Evolutionary conservation across 1,140 invertebrate genomes (phyloP).

Genomic region (Cepaea nemoralis): DNA sequence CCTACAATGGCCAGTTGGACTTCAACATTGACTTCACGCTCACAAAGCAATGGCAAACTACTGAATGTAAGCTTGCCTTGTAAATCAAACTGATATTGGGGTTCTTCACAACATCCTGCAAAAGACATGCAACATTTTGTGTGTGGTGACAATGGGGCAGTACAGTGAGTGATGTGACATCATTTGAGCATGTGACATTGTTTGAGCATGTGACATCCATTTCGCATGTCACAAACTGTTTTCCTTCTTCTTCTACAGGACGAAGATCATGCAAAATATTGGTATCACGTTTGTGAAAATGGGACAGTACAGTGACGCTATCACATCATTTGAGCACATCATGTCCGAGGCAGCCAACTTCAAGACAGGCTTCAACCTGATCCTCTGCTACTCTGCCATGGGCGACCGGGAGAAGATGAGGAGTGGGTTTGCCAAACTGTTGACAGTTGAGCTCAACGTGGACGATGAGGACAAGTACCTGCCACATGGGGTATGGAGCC

Average conservation of each 20-base stretch:
- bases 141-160: no score
- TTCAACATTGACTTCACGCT: no score
- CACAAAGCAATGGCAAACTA: no score
- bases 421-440: constrained; percentile 88
- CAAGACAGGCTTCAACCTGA: constrained; percentile 87
- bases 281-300: constrained; percentile 94
- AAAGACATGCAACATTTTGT: no score
- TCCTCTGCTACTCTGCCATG: constrained; percentile 93
- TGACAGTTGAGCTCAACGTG: constrained; percentile 87
- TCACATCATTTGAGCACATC: constrained; percentile 96
- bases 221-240: no score
- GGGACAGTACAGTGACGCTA: constrained; percentile 95
- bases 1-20: no score
- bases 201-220: no score
- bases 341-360: constrained; percentile 95
- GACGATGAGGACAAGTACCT: constrained; percentile 87
- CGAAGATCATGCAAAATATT: constrained; percentile 99
- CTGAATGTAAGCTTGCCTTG: no score
- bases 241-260: constrained; percentile 74
- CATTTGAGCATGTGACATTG: no score
- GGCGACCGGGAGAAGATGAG: constrained; percentile 96
- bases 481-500: constrained; percentile 68
- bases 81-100: no score
- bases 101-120: no score
- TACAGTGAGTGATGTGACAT: no score